Evolutionary conservation across 1,140 invertebrate genomes (phyloP).

Genomic region (Carcinoscorpius rotundicauda): DNA sequence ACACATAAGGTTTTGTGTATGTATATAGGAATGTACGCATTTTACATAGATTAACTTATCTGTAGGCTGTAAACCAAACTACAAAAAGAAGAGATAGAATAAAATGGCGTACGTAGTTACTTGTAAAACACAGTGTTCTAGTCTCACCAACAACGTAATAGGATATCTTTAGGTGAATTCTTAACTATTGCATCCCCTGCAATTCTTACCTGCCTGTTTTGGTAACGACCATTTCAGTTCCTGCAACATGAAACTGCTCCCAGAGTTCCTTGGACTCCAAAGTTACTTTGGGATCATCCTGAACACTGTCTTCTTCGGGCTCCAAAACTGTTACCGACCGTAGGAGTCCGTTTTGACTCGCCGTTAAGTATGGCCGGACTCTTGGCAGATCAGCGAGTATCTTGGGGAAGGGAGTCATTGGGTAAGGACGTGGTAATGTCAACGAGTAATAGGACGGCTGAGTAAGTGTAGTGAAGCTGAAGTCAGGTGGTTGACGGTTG

Average conservation of each 20-base stretch:
- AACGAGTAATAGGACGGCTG: constrained; percentile 33
- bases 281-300: constrained; percentile 35
- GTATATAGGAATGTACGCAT: too few species aligned
- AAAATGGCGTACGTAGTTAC: too few species aligned
- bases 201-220: constrained; percentile 22
- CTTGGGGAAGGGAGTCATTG: constrained; percentile 33
- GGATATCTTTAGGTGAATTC: too few species aligned
- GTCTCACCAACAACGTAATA: too few species aligned
- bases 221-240: constrained; percentile 23
- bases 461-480: constrained; percentile 24
- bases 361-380: constrained; percentile 31
- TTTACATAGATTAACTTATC: too few species aligned
- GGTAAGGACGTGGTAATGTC: constrained; percentile 26
- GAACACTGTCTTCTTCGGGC: constrained; percentile 28
- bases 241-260: constrained; percentile 20
- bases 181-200: too few species aligned
- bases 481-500: constrained; percentile 41
- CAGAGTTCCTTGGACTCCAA: constrained; percentile 23
- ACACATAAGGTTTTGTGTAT: too few species aligned
- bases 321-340: too few species aligned
- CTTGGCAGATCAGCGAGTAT: constrained; percentile 24
- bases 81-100: too few species aligned
- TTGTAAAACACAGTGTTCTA: too few species aligned
- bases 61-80: too few species aligned
- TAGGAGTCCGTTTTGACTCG: too few species aligned